phyloP scores from a whole-genome alignment of 2,797 vertebrate genomes.

The Tokudaia muenninki region DNA sequence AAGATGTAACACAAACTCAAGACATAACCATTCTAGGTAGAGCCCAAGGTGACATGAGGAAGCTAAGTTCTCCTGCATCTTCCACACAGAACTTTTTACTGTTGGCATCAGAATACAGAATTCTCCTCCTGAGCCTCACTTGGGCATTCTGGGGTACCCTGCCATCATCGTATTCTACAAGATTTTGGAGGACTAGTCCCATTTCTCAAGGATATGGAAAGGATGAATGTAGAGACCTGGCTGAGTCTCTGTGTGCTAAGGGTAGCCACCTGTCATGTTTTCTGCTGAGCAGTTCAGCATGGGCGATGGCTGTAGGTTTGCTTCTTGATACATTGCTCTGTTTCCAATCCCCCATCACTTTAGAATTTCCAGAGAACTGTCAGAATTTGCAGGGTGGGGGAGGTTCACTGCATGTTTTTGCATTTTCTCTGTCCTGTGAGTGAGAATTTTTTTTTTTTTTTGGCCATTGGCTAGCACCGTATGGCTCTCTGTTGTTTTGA shows the following conservation, averaged over 20 bases:
- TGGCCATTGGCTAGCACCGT: constrained; percentile 86
- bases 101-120: not conserved
- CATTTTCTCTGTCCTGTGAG: constrained; percentile 73
- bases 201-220: not conserved
- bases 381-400: not conserved
- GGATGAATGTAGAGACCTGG: not conserved
- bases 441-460: constrained; percentile 65
- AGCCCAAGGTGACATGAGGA: not conserved
- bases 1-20: not conserved
- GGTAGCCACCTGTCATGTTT: not conserved
- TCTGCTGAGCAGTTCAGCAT: not conserved
- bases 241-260: not conserved
- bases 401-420: not conserved
- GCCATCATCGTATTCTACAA: not conserved
- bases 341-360: not conserved
- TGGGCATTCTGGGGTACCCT: not conserved
- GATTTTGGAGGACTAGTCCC: not conserved
- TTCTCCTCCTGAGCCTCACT: not conserved
- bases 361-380: constrained; percentile 36
- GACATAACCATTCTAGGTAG: not conserved
- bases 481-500: constrained; percentile 87
- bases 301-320: constrained; percentile 12
- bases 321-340: constrained; percentile 44
- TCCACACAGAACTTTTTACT: not conserved
- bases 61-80: not conserved